Evolutionary conservation across 2,113 vertebrate genomes (phyloP).

Genomic region (Thunnus maccoyii): DNA sequence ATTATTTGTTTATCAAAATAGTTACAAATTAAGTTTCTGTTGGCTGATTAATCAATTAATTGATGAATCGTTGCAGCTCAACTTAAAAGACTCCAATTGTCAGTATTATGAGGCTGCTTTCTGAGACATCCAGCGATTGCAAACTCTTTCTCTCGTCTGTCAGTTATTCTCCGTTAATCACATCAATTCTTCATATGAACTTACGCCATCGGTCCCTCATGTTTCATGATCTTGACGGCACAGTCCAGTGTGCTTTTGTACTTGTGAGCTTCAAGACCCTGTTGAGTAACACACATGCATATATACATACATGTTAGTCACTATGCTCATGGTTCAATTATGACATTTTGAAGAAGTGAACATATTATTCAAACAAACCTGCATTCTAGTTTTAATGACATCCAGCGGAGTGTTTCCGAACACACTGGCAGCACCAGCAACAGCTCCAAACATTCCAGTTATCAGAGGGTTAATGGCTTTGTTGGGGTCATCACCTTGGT

Average conservation of each 20-base stretch:
- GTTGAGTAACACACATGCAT: background rate
- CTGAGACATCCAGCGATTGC: no score
- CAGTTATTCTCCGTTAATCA: background rate
- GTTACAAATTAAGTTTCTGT: no score
- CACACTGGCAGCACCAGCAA: slow-evolving; percentile 94
- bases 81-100: no score
- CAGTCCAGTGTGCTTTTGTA: slow-evolving; percentile 96
- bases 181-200: slow-evolving; percentile 59
- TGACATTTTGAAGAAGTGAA: background rate
- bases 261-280: slow-evolving; percentile 97
- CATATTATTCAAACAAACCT: slow-evolving; percentile 81
- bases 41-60: no score
- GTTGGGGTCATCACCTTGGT: slow-evolving; percentile 90
- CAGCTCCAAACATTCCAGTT: slow-evolving; percentile 91
- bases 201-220: slow-evolving; percentile 94
- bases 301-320: background rate
- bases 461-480: slow-evolving; percentile 92
- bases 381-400: slow-evolving; percentile 98
- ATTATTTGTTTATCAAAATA: no score
- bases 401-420: slow-evolving; percentile 98
- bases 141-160: no score
- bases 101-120: no score
- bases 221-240: slow-evolving; percentile 92
- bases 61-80: no score
- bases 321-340: background rate